Base-by-base conservation (phyloP, 1,140 invertebrate species). In the Muscidifurax raptorellus region DNA sequence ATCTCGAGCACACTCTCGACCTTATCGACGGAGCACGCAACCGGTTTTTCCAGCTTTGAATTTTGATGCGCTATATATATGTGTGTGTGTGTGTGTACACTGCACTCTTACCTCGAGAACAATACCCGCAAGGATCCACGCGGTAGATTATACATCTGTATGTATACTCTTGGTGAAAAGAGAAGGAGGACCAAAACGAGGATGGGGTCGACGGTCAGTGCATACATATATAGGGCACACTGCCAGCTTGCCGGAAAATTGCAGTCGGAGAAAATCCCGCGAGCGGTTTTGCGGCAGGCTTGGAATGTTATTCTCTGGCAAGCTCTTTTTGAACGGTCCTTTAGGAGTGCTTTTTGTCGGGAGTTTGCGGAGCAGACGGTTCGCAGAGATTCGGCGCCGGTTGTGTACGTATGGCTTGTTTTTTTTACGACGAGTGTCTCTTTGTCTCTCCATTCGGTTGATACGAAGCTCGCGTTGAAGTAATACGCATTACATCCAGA, bases 1-100 rank as follows among this genome's bases (percentile, higher is more conserved):
- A 30, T 69, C 27, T 69, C 66, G 2, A 69, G 25, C 25, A 18
- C 0, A 74, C 28, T 32, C 18, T 74, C 71, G 71, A 32, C 32
- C 32, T 74, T 74, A 74, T 74, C 71, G 32, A 36, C 71, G 18
- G 71, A 74, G 71, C 71, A 15, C 71, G 12, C 71, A 40, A 74
- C 71, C 32, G 71, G 71, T 74, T 74, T 5, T 40, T 72, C 7
- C 69, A 72, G 27, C 28, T 32, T 72, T 28, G 69, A 32, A 72
- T 30, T 3, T 13, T 12, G n/a, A 25, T 32, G 44, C 13, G 44
- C 1, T n/a, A 40, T 3, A 40, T 40, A 40, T 40, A 40, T 9
- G 36, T 9, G 36, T n/a, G n/a, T n/a, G n/a, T n/a, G n/a, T n/a
- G n/a, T n/a, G n/a, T n/a, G n/a, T n/a, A 40, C 9, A 9, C 36